A percentile compares a stretch with the other conserved stretches of the same genome.
Evolutionary conservation across 2,888 invertebrate genomes (phyloP).

Genomic region (Trileptium ribeirensis): DNA sequence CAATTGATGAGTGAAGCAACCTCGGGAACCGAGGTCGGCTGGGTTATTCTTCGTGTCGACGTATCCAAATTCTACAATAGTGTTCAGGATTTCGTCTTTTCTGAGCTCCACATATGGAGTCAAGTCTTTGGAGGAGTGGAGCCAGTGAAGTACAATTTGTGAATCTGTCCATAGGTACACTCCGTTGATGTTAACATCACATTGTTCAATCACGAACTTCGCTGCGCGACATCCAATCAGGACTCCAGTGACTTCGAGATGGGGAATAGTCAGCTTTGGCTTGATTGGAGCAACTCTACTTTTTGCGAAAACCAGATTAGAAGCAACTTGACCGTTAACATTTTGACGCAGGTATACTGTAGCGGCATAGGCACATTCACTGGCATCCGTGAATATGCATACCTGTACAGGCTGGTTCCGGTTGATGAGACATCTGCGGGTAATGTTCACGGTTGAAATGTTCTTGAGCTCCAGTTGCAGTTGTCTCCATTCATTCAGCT

Average conservation of each 20-base stretch:
- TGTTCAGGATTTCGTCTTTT: neutral
- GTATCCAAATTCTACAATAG: neutral
- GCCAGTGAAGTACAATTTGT: neutral
- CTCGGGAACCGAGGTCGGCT: conserved; percentile 34
- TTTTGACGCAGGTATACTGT: neutral
- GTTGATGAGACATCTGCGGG: too few relatives aligned
- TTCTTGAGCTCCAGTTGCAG: neutral
- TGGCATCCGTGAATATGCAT: neutral
- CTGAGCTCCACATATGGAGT: neutral
- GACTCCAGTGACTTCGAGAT: conserved; percentile 22
- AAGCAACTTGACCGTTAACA: neutral
- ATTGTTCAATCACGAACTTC: neutral
- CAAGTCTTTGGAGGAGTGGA: neutral
- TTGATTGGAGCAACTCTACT: neutral
- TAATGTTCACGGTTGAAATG: neutral
- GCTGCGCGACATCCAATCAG: neutral
- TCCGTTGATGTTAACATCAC: neutral
- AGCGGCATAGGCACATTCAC: neutral
- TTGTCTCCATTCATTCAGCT: neutral
- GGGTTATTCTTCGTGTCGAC: conserved; percentile 38
- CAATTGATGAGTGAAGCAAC: neutral
- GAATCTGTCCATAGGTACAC: neutral
- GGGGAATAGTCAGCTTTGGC: neutral
- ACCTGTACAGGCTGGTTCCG: neutral
- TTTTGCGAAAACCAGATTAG: neutral